Conservation (phyloP, 2,797 vertebrate species). For the Acipenser oxyrinchus region DNA sequence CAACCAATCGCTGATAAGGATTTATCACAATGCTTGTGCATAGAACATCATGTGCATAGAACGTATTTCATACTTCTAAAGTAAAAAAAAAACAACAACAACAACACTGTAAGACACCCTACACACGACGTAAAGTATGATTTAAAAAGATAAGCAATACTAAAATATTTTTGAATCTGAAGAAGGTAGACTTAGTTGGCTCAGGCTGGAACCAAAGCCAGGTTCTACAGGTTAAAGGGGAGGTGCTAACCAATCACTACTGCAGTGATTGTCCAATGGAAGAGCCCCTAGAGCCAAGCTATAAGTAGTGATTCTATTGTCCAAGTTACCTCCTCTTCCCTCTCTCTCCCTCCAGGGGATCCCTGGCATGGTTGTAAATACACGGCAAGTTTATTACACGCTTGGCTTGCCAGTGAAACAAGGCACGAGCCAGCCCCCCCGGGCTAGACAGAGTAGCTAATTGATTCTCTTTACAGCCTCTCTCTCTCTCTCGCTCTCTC, state of each 20-base stretch:
- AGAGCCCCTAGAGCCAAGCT: background rate
- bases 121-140: too few species aligned
- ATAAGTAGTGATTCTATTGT: conserved; percentile 6
- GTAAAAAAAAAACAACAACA: too few species aligned
- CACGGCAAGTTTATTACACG: background rate
- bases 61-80: too few species aligned
- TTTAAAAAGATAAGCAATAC: too few species aligned
- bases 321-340: background rate
- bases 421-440: background rate
- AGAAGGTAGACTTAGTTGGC: conserved; percentile 29
- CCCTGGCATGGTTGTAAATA: background rate
- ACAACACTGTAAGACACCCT: too few species aligned
- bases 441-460: background rate
- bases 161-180: conserved; percentile 25
- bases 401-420: conserved; percentile 2
- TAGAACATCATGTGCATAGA: too few species aligned
- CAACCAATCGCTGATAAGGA: too few species aligned
- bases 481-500: conserved; percentile 32
- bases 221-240: conserved; percentile 6
- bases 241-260: background rate
- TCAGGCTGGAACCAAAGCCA: background rate
- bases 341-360: background rate
- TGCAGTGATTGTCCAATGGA: background rate
- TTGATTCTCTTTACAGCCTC: conserved; percentile 5
- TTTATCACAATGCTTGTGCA: too few species aligned